phyloP scores from a whole-genome alignment of 1,140 invertebrate genomes.

The Atta texana region DNA sequence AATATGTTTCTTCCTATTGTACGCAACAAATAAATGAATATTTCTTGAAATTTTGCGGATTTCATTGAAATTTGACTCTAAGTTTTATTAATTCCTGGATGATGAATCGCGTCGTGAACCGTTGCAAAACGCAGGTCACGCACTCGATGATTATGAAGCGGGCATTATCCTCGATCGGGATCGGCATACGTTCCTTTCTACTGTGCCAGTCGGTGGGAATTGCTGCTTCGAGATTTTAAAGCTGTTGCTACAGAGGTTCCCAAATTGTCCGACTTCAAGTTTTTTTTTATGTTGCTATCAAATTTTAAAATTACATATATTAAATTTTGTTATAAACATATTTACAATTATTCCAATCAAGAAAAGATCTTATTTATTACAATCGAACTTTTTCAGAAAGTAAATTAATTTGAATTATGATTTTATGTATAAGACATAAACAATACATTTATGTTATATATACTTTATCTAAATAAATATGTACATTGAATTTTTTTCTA shows the following conservation, averaged over 20 bases:
- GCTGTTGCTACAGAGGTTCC: slow-evolving; percentile 58
- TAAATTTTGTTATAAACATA: background rate
- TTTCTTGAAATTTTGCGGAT: slow-evolving; percentile 6
- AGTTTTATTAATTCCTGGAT: slow-evolving; percentile 12
- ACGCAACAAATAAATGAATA: background rate
- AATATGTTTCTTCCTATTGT: background rate
- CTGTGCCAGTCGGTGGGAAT: slow-evolving; percentile 36
- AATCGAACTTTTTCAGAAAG: background rate
- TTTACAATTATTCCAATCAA: background rate
- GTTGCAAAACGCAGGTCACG: slow-evolving; percentile 51
- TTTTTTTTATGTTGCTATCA: background rate
- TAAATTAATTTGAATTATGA: background rate
- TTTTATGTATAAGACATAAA: background rate
- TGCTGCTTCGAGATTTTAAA: slow-evolving; percentile 53
- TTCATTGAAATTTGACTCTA: background rate
- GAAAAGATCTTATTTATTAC: background rate
- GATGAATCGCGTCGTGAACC: slow-evolving; percentile 24
- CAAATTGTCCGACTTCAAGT: background rate
- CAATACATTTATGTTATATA: background rate
- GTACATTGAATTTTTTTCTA: background rate
- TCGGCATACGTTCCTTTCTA: slow-evolving; percentile 41
- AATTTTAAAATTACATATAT: background rate
- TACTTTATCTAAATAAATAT: background rate
- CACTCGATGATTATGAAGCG: slow-evolving; percentile 49
- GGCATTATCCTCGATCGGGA: slow-evolving; percentile 52